Conservation (phyloP, 1,140 invertebrate genomes). For the Pristionchus pacificus region DNA sequence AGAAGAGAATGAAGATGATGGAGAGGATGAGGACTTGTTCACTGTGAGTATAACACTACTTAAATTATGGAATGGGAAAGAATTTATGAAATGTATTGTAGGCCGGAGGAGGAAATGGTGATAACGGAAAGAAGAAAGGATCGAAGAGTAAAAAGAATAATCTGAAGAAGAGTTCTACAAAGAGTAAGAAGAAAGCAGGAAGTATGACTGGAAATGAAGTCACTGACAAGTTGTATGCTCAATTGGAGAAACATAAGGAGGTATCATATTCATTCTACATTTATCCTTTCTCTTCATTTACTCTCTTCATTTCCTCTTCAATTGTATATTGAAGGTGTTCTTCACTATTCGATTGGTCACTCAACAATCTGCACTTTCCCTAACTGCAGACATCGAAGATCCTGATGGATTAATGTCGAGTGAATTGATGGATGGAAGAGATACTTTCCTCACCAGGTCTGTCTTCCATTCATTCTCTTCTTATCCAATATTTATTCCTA, state of each 20-base stretch:
- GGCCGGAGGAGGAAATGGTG: conserved; percentile 21
- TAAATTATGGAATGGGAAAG: conserved; percentile 9
- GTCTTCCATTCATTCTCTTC: not conserved
- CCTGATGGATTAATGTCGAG: conserved; percentile 89
- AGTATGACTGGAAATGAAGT: conserved; percentile 92
- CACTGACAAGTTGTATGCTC: conserved; percentile 90
- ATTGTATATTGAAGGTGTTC: conserved; percentile 73
- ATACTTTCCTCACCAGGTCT: conserved; percentile 72
- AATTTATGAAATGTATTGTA: conserved; percentile 59
- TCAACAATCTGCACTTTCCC: conserved; percentile 83
- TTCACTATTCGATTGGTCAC: conserved; percentile 93
- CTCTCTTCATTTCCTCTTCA: too few relatives aligned
- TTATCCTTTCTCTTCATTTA: not conserved
- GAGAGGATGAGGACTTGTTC: conserved; percentile 67
- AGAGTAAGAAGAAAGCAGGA: conserved; percentile 89
- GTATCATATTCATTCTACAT: conserved; percentile 8
- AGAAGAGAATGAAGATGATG: conserved; percentile 33
- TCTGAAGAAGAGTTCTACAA: conserved; percentile 72
- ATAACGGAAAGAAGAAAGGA: conserved; percentile 78
- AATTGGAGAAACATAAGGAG: conserved; percentile 99
- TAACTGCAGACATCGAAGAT: conserved; percentile 70
- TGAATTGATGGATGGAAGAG: conserved; percentile 98
- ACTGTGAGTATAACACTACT: conserved; percentile 59
- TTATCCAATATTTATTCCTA: conserved; percentile 57
- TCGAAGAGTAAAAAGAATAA: conserved; percentile 95